A percentile compares a stretch with the other conserved stretches of the same genome.
Evolutionary conservation across 2,888 invertebrate species (phyloP).

Genomic region (Hipparchia semele): DNA sequence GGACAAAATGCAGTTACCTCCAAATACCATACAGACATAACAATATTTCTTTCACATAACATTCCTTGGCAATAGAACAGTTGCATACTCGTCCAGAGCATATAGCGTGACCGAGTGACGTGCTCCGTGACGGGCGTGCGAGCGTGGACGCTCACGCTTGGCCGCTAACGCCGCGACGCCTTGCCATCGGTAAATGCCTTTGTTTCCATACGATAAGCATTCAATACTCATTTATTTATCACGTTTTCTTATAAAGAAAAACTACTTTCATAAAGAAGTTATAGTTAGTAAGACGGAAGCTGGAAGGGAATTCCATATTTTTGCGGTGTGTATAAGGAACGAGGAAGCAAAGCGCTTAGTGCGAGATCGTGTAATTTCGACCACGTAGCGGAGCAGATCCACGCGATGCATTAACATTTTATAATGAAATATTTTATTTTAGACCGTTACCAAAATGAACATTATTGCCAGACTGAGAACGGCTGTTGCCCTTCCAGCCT

Average conservation of each 20-base stretch:
- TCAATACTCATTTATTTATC: conserved; percentile 2
- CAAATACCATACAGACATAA: neutral
- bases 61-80: conserved; percentile 28
- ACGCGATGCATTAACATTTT: too few species aligned
- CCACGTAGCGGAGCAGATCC: too few species aligned
- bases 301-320: too few species aligned
- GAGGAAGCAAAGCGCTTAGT: too few species aligned
- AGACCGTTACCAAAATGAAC: neutral
- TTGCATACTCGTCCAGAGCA: conserved; percentile 16
- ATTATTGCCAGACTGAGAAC: neutral
- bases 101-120: conserved; percentile 43
- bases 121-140: conserved; percentile 43
- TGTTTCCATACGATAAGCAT: conserved; percentile 21
- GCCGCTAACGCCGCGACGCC: conserved; percentile 39
- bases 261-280: too few species aligned
- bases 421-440: neutral
- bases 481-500: conserved; percentile 28
- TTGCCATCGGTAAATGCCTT: conserved; percentile 27
- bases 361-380: too few species aligned
- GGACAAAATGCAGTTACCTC: neutral
- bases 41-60: conserved; percentile 30
- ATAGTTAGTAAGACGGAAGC: too few species aligned
- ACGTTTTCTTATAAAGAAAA: neutral
- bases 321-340: too few species aligned
- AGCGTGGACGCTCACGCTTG: conserved; percentile 44